A percentile compares a stretch with the other conserved stretches of the same genome.
Conservation (phyloP, 1,140 invertebrate species). For the Paramacrobiotus metropolitanus region DNA sequence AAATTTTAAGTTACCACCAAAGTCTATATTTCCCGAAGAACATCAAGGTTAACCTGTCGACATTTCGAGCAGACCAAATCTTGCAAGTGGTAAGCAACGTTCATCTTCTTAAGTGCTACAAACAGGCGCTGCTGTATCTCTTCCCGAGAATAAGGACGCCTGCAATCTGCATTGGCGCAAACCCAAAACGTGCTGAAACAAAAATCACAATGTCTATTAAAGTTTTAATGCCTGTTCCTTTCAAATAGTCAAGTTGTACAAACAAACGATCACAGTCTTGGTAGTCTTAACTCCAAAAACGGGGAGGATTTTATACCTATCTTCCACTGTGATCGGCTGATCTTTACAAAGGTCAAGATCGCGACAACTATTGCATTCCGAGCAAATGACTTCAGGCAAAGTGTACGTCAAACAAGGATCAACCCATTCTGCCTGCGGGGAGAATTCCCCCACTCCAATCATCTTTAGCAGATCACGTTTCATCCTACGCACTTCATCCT, state of each 20-base stretch:
- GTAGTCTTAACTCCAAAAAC: not conserved
- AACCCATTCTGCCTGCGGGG: slow-evolving; percentile 49
- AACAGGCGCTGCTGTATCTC: slow-evolving; percentile 68
- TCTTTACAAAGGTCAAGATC: slow-evolving; percentile 82
- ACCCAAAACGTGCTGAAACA: slow-evolving; percentile 44
- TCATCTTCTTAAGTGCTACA: slow-evolving; percentile 58
- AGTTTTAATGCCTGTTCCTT: not conserved
- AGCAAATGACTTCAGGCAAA: slow-evolving; percentile 75
- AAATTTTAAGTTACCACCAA: not conserved
- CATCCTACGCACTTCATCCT: slow-evolving; percentile 38
- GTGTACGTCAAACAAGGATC: slow-evolving; percentile 64
- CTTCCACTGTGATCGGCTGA: slow-evolving; percentile 35
- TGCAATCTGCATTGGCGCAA: slow-evolving; percentile 47
- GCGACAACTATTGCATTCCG: slow-evolving; percentile 69
- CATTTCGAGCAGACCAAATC: slow-evolving; percentile 74
- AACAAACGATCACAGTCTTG: too few relatives aligned
- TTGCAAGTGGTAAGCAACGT: slow-evolving; percentile 72
- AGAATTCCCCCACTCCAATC: slow-evolving; percentile 65
- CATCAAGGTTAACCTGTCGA: slow-evolving; percentile 38
- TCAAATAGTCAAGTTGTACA: too few relatives aligned
- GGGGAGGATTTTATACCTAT: too few relatives aligned
- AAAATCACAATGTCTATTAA: slow-evolving; percentile 7
- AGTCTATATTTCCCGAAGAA: not conserved
- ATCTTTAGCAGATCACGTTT: slow-evolving; percentile 57
- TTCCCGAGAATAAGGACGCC: slow-evolving; percentile 50